Conservation (phyloP, 2,888 invertebrate species). For the Callyntrura sp. region DNA sequence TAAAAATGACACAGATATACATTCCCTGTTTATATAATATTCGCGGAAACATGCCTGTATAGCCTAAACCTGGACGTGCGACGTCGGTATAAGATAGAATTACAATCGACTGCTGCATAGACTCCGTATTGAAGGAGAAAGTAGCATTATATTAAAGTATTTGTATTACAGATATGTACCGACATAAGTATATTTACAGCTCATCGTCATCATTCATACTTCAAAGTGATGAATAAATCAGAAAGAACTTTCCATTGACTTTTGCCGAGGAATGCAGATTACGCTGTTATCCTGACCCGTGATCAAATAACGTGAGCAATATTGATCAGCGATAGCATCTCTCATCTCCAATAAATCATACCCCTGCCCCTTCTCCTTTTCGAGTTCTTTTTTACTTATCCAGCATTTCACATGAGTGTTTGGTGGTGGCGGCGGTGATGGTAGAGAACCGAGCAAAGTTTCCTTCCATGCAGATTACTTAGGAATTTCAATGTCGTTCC, state of each 20-base stretch:
- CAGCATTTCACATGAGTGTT: slow-evolving; percentile 57
- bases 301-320: slow-evolving; percentile 80
- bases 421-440: background rate
- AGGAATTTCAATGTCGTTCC: slow-evolving; percentile 52
- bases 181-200: slow-evolving; percentile 36
- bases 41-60: no score
- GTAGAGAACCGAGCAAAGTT: slow-evolving; percentile 3
- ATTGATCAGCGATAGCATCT: slow-evolving; percentile 79
- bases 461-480: slow-evolving; percentile 50
- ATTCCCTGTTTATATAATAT: no score
- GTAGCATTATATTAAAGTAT: background rate
- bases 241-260: slow-evolving; percentile 77
- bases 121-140: background rate
- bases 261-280: slow-evolving; percentile 80
- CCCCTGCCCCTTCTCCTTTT: slow-evolving; percentile 63
- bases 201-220: slow-evolving; percentile 78
- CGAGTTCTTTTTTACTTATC: slow-evolving; percentile 55
- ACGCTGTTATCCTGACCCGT: slow-evolving; percentile 79
- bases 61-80: no score
- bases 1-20: no score
- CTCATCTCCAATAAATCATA: slow-evolving; percentile 78
- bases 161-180: slow-evolving; percentile 21
- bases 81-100: background rate
- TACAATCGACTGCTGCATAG: background rate
- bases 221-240: slow-evolving; percentile 79